Percentiles rank a stretch among this genome's conserved stretches.
phyloP scores from a whole-genome alignment of 2,888 invertebrate species.

The Venusia cambrica region DNA sequence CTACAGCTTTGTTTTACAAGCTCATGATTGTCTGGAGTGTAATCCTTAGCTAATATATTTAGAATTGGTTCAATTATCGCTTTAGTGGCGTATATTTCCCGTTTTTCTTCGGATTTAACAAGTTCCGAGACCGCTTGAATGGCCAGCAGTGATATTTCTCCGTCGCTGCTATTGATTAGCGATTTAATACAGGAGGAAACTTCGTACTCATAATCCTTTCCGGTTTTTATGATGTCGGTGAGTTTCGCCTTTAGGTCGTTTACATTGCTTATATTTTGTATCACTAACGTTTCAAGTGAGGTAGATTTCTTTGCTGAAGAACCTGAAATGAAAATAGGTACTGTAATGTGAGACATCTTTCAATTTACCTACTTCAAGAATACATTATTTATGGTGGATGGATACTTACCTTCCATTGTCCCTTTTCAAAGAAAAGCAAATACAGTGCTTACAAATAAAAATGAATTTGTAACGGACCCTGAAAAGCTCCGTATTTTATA shows the following conservation, averaged over 20 bases:
- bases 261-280: slow-evolving; percentile 61
- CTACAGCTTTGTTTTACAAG: slow-evolving; percentile 88
- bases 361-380: slow-evolving; percentile 4
- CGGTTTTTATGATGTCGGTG: slow-evolving; percentile 63
- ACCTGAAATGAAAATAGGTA: slow-evolving; percentile 52
- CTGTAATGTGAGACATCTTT: slow-evolving; percentile 2
- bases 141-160: slow-evolving; percentile 77
- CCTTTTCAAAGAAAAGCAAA: too few species aligned
- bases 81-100: slow-evolving; percentile 84
- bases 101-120: slow-evolving; percentile 88
- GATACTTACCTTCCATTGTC: slow-evolving; percentile 47
- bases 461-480: too few species aligned
- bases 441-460: too few species aligned
- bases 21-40: slow-evolving; percentile 64
- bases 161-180: slow-evolving; percentile 64
- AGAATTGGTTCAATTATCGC: slow-evolving; percentile 82
- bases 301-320: slow-evolving; percentile 61
- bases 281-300: slow-evolving; percentile 62
- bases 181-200: slow-evolving; percentile 65
- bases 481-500: too few species aligned
- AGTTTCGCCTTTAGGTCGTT: slow-evolving; percentile 69
- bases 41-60: slow-evolving; percentile 66
- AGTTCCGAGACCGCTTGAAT: slow-evolving; percentile 90
- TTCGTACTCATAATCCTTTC: slow-evolving; percentile 69
- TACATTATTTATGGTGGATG: background rate